Evolutionary conservation across 2,888 invertebrate genomes (phyloP), one percentile per base, ranked within the genome.

Genomic region (Heliconius erato): DNA sequence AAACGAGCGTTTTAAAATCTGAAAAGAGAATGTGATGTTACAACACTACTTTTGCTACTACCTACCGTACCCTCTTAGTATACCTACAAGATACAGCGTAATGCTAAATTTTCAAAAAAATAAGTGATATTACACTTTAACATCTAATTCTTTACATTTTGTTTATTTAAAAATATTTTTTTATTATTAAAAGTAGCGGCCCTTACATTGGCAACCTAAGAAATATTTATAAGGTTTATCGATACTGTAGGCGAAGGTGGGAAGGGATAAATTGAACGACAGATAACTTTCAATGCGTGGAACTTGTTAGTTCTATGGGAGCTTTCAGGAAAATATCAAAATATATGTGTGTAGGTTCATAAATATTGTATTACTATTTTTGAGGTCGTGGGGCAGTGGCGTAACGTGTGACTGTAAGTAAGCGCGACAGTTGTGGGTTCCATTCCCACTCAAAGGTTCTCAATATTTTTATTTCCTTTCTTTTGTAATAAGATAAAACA

Each of bases 191-290:
- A 67, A 11, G 2, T 35, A 44, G 65, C 44, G 26, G 23, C 40
- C 67, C 67, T 28, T 19, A 28, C 12, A 28, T 78, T 78, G 44
- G 23, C 19, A 68, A 11, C 11, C 28, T 44, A 78, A 67, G 49
- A 28, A 28, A 68, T 78, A 81, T 81, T 81, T 81, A 81, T 81
- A 71, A 71, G 71, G 59, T 65, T 77, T 63, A 69, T 71, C 81
- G 71, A 6, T 65, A 68, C 40, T 40, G 35, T 71, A 71, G 19
- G 68, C 28, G 49, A 71, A 71, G 71, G 71, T 77, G 81, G 71
- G 44, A 77, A 78, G 35, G 81, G 77, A 69, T 81, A 76, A 80
- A 80, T 80, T 76, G 77, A 81, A 81, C 28, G 78, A 68, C 23
- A 49, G 68, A 68, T 78, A 78, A 78, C 23, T 78, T 78, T 78